These are phyloP conservation scores for Chloromyia formosa DNA, from an alignment of 2,888 invertebrate species.

Conservation along the genomic window DNA sequence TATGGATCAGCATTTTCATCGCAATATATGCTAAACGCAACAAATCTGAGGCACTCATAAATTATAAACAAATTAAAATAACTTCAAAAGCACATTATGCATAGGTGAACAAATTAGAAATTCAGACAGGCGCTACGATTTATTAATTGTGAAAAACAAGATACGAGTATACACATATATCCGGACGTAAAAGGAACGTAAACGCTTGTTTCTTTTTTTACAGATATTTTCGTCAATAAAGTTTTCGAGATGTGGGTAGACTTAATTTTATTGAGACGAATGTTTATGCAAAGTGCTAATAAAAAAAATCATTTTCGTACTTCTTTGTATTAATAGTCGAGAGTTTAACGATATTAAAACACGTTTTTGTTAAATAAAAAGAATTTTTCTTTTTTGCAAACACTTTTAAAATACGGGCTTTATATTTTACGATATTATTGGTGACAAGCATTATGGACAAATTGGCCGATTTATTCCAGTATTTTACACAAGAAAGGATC, in stretches of 20 bases:
- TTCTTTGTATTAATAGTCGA: conserved; percentile 8
- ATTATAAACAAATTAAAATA: conserved; percentile 40
- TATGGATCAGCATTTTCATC: conserved; percentile 40
- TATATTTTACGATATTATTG: no score
- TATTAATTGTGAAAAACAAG: conserved; percentile 12
- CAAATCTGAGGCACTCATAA: conserved; percentile 47
- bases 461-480: no score
- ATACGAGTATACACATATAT: no score
- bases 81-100: conserved; percentile 13
- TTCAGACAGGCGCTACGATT: conserved; percentile 23
- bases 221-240: not conserved
- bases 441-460: no score
- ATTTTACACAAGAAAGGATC: not conserved
- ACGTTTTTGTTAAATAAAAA: not conserved
- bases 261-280: conserved; percentile 11
- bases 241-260: conserved; percentile 9
- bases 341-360: conserved; percentile 12
- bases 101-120: conserved; percentile 20
- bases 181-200: no score
- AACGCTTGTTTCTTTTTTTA: no score
- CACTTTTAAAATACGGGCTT: not conserved
- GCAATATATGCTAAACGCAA: conserved; percentile 49
- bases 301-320: not conserved
- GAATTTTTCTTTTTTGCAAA: no score
- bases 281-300: conserved; percentile 11